These are phyloP conservation scores for Agelastica alni DNA, from an alignment of 2,888 invertebrate species.

Conservation along the genomic window DNA sequence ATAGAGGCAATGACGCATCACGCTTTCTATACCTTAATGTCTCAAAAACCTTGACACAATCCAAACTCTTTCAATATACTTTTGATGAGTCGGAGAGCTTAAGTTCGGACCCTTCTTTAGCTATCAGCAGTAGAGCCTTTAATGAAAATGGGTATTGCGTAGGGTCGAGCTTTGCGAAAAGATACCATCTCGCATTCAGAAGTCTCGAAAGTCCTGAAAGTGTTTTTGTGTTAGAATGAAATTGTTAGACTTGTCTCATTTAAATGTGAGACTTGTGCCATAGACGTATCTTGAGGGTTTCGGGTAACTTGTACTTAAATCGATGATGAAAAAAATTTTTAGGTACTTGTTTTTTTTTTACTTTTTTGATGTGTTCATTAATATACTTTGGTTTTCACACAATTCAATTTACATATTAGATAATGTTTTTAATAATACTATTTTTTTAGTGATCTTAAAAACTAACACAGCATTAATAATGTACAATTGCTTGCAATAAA, in stretches of 20 bases:
- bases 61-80: conserved; percentile 25
- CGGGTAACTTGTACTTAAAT: too few relatives aligned
- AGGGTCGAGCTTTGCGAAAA: conserved; percentile 42
- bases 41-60: conserved; percentile 16
- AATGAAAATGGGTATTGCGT: conserved; percentile 51
- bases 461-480: too few relatives aligned
- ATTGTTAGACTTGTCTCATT: conserved; percentile 54
- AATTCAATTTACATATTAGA: too few relatives aligned
- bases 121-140: conserved; percentile 48
- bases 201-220: conserved; percentile 42
- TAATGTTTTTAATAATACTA: too few relatives aligned
- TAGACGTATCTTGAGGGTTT: not conserved
- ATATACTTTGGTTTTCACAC: too few relatives aligned
- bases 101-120: conserved; percentile 20
- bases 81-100: conserved; percentile 21
- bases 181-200: conserved; percentile 46
- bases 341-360: too few relatives aligned
- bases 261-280: conserved; percentile 43
- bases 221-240: conserved; percentile 55
- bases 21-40: too few relatives aligned
- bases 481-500: too few relatives aligned
- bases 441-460: too few relatives aligned
- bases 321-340: too few relatives aligned
- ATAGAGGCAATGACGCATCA: too few relatives aligned
- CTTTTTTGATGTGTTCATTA: too few relatives aligned